Conservation (phyloP, 2,797 vertebrate species). For the Tapirus indicus region DNA sequence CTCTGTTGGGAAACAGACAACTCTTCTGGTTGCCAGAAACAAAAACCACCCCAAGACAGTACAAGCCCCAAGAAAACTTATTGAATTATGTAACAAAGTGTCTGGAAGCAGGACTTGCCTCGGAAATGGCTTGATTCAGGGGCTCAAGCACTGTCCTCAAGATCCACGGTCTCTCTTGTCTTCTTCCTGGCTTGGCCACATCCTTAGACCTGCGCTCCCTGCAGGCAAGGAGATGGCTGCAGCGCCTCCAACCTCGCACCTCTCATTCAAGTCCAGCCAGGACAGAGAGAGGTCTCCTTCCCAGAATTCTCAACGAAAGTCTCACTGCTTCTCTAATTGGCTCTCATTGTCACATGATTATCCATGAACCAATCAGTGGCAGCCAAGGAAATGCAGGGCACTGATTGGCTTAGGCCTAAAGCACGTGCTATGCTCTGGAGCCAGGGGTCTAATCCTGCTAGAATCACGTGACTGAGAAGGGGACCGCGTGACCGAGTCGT, state of each 20-base stretch:
- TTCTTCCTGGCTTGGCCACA: background rate
- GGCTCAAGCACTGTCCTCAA: background rate
- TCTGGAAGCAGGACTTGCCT: background rate
- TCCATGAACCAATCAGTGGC: background rate
- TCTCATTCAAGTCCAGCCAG: background rate
- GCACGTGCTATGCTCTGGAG: background rate
- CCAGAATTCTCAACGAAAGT: background rate
- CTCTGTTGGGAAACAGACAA: background rate
- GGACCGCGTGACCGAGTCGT: background rate
- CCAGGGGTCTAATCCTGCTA: background rate
- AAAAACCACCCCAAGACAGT: background rate
- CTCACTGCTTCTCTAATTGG: background rate
- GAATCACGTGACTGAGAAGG: background rate
- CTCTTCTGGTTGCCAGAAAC: background rate
- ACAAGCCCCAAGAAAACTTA: background rate
- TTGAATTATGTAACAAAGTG: background rate
- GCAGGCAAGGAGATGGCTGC: fast-evolving
- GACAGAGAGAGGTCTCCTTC: background rate
- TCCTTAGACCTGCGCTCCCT: background rate
- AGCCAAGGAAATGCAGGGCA: background rate
- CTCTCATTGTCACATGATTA: background rate
- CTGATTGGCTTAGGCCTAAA: background rate
- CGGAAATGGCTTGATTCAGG: background rate
- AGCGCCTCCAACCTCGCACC: fast-evolving
- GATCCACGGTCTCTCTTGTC: background rate